These are phyloP conservation scores for Chrysochloris asiatica DNA, from an alignment of 2,113 vertebrate species.

Conservation along the genomic window DNA sequence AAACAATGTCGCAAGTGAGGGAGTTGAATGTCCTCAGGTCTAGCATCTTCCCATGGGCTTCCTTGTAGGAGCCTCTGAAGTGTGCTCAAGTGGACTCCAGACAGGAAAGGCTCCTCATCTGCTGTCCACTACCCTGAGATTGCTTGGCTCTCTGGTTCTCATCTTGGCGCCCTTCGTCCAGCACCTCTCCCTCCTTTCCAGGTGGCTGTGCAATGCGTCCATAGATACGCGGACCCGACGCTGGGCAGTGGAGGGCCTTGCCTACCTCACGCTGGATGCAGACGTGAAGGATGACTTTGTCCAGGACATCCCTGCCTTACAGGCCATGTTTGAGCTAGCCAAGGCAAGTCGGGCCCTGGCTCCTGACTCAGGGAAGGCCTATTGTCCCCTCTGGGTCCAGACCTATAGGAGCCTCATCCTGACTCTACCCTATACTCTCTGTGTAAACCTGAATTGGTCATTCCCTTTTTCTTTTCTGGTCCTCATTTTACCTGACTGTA, in stretches of 20 bases:
- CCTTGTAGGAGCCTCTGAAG: rapidly evolving
- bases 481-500: background rate
- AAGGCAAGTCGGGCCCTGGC: conserved; percentile 84
- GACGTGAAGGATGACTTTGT: conserved; percentile 99
- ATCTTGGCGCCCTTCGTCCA: background rate
- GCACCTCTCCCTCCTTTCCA: conserved; percentile 53
- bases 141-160: background rate
- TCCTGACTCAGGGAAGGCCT: background rate
- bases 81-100: no score
- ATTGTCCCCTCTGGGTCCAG: background rate
- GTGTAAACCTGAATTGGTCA: background rate
- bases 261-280: conserved; percentile 96
- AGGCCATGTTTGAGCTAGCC: conserved; percentile 97
- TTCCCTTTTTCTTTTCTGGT: background rate
- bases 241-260: conserved; percentile 96
- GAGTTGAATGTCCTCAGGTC: background rate
- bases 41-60: background rate
- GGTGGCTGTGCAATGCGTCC: conserved; percentile 94
- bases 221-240: conserved; percentile 94
- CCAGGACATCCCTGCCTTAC: conserved; percentile 93
- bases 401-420: background rate
- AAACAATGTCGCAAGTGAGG: conserved; percentile 98
- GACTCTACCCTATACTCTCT: background rate
- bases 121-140: no score
- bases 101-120: background rate